Percentiles rank a stretch among this genome's conserved stretches.
Conservation (phyloP, 2,113 vertebrate species). For the Ptychochromis oligacanthus region DNA sequence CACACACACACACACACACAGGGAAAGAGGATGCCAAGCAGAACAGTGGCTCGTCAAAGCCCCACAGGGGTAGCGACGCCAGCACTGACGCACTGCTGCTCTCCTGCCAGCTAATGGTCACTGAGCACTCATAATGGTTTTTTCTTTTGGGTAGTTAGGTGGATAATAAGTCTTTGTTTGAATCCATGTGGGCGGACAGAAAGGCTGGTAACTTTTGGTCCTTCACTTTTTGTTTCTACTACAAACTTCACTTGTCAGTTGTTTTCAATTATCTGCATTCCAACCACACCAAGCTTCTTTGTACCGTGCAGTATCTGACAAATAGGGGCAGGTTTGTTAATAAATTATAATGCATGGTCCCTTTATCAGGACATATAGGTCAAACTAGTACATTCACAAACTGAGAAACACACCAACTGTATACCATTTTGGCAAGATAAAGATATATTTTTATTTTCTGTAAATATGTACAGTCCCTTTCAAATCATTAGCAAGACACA, state of each 20-base stretch:
- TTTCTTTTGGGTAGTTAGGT: conserved; percentile 11
- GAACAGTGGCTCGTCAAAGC: conserved; percentile 46
- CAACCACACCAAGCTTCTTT: neutral
- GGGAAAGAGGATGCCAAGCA: conserved; percentile 12
- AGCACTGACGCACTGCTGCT: conserved; percentile 52
- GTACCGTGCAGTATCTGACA: neutral
- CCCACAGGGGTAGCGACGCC: conserved; percentile 41
- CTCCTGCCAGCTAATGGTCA: conserved; percentile 33
- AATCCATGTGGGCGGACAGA: neutral
- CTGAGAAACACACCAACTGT: neutral
- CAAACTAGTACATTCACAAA: neutral
- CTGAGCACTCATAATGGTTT: conserved; percentile 35
- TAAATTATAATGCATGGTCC: neutral
- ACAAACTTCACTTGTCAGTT: conserved; percentile 1
- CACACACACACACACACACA: neutral
- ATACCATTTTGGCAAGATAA: neutral
- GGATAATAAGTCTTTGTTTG: conserved; percentile 44
- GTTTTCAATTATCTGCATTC: conserved; percentile 13
- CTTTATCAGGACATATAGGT: neutral
- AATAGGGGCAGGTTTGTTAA: neutral
- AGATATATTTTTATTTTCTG: conserved; percentile 45
- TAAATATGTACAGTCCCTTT: conserved; percentile 41
- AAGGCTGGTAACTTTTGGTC: conserved; percentile 11
- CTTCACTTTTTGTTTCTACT: neutral
- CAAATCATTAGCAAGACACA: conserved; percentile 39